Conservation (phyloP, 2,888 invertebrate species). For the Heliconius aoede region DNA sequence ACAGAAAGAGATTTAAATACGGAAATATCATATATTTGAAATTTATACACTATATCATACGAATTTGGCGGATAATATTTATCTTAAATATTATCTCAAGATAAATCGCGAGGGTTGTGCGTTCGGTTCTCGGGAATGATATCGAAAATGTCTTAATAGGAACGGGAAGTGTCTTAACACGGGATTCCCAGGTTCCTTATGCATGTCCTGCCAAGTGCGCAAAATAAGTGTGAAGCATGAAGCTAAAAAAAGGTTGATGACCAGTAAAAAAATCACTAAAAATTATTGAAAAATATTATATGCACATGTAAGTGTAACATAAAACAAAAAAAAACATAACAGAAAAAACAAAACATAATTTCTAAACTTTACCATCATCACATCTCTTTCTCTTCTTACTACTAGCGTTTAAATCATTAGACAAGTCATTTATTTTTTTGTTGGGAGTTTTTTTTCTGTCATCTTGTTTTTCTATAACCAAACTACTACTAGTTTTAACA, state of each 20-base stretch:
- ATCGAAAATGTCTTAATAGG: not conserved
- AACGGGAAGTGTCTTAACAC: not conserved
- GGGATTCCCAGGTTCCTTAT: not conserved
- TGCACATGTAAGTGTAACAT: no score
- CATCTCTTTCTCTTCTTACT: conserved; percentile 33
- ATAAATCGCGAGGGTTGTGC: no score
- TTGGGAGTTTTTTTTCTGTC: not conserved
- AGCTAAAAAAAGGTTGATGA: no score
- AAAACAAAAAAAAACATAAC: not conserved
- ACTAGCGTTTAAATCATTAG: not conserved
- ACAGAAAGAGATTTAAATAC: not conserved
- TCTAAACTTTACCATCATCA: conserved; percentile 24
- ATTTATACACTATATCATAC: no score
- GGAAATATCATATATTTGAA: no score
- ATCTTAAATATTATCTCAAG: no score
- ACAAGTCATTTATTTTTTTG: not conserved
- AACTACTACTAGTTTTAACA: conserved; percentile 28
- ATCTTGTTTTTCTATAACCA: conserved; percentile 20
- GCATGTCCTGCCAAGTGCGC: no score
- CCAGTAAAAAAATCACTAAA: no score
- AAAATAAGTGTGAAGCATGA: no score
- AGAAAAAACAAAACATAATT: not conserved
- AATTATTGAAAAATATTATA: no score
- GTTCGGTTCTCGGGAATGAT: no score
- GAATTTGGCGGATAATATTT: no score